Conservation (phyloP, 1,140 invertebrate species). For the Drosophila tristis region DNA sequence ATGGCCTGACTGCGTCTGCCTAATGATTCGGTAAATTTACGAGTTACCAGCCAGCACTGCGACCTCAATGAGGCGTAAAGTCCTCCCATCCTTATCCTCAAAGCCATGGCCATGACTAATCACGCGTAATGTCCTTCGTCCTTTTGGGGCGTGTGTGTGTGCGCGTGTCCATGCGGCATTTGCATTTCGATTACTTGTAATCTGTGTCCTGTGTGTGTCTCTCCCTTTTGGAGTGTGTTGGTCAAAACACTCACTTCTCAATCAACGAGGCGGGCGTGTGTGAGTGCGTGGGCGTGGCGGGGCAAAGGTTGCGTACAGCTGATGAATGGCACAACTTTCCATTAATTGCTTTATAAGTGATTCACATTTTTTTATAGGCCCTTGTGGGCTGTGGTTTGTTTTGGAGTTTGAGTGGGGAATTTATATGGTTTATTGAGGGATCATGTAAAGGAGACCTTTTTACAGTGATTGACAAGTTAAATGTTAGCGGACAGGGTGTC, state of each 20-base stretch:
- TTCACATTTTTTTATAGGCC: conserved; percentile 21
- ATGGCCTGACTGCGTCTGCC: conserved; percentile 23
- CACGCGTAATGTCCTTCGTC: conserved; percentile 45
- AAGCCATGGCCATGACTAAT: conserved; percentile 56
- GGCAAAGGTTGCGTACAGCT: too few relatives aligned
- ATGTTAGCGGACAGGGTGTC: too few relatives aligned
- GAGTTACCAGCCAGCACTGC: conserved; percentile 44
- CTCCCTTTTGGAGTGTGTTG: conserved; percentile 14
- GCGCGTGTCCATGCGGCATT: conserved; percentile 25
- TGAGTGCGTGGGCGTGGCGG: not conserved
- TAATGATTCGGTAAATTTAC: conserved; percentile 78
- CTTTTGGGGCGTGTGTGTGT: too few relatives aligned
- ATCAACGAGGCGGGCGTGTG: conserved; percentile 16
- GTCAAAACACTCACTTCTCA: not conserved
- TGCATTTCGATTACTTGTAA: conserved; percentile 61
- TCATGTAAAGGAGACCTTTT: too few relatives aligned
- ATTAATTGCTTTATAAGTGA: conserved; percentile 73
- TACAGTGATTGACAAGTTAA: too few relatives aligned
- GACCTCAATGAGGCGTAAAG: conserved; percentile 63
- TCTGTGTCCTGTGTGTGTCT: conserved; percentile 42
- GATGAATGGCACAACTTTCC: conserved; percentile 12
- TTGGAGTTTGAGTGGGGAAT: too few relatives aligned
- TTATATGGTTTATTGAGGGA: too few relatives aligned
- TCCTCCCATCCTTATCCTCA: not conserved
- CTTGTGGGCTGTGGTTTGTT: not conserved